Conservation (phyloP, 2,797 vertebrate genomes). For the Syndactyla subalaris region DNA sequence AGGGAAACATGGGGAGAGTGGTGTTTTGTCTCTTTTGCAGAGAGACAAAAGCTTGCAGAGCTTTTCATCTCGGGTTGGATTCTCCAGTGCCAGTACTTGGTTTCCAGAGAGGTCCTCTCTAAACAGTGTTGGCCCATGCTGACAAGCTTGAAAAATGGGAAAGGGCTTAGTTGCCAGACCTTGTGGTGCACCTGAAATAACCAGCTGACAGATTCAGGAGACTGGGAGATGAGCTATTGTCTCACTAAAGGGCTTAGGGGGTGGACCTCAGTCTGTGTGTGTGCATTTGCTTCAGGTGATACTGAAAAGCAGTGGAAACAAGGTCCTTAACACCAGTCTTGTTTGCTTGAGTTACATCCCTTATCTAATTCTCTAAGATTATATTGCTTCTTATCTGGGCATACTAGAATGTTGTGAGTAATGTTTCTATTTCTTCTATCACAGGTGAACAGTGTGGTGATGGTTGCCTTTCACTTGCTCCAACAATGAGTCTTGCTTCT, state of each 20-base stretch:
- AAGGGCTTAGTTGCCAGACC: not conserved
- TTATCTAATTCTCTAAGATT: not conserved
- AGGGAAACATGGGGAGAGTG: rapidly evolving
- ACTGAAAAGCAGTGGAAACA: not conserved
- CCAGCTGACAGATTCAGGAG: not conserved
- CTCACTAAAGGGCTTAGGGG: not conserved
- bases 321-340: not conserved
- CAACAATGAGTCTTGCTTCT: not conserved
- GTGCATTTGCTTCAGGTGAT: not conserved
- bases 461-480: not conserved
- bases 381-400: not conserved
- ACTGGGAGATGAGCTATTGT: not conserved
- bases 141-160: not conserved
- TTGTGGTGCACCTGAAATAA: not conserved
- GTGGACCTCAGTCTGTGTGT: rapidly evolving
- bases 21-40: not conserved
- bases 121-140: not conserved
- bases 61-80: not conserved
- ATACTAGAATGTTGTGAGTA: not conserved
- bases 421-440: not conserved
- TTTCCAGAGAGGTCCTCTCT: not conserved
- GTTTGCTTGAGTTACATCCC: not conserved
- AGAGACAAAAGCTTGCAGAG: not conserved
- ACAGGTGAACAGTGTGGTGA: not conserved
- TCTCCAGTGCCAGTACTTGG: not conserved